Evolutionary conservation across 2,797 vertebrate genomes (phyloP).

Genomic region (Lindbergichthys nudifrons): DNA sequence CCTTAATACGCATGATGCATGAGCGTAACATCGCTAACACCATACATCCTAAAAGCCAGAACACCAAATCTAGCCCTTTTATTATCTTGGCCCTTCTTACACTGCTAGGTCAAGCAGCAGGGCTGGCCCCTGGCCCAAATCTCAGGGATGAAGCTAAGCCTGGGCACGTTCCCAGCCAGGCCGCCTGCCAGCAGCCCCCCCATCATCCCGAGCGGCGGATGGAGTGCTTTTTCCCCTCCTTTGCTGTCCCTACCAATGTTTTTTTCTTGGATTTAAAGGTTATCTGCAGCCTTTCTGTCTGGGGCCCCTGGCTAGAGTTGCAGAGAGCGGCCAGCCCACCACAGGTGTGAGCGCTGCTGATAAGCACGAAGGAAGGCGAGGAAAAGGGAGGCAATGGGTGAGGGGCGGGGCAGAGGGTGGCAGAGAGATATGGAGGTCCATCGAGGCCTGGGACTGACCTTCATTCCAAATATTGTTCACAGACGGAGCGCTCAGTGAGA

Average conservation of each 20-base stretch:
- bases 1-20: slow-evolving; percentile 44
- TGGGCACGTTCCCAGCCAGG: slow-evolving; percentile 62
- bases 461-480: slow-evolving; percentile 57
- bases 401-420: slow-evolving; percentile 38
- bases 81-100: slow-evolving; percentile 41
- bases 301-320: slow-evolving; percentile 66
- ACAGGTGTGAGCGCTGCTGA: slow-evolving; percentile 79
- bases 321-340: slow-evolving; percentile 62
- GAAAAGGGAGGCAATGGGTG: slow-evolving; percentile 33
- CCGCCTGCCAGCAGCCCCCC: slow-evolving; percentile 60
- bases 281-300: slow-evolving; percentile 80
- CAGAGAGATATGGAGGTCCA: slow-evolving; percentile 62
- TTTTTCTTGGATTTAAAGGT: slow-evolving; percentile 81
- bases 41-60: slow-evolving; percentile 29
- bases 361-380: slow-evolving; percentile 61
- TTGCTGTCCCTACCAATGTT: slow-evolving; percentile 33
- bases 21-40: slow-evolving; percentile 22
- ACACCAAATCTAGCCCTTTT: slow-evolving; percentile 19
- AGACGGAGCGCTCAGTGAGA: slow-evolving; percentile 32
- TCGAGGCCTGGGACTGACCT: slow-evolving; percentile 51
- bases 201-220: slow-evolving; percentile 52
- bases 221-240: slow-evolving; percentile 48
- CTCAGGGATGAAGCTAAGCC: slow-evolving; percentile 66
- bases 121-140: slow-evolving; percentile 64
- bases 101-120: slow-evolving; percentile 53